These are phyloP conservation scores for Oriolus oriolus DNA, from an alignment of 2,113 vertebrate genomes.

Conservation along the genomic window DNA sequence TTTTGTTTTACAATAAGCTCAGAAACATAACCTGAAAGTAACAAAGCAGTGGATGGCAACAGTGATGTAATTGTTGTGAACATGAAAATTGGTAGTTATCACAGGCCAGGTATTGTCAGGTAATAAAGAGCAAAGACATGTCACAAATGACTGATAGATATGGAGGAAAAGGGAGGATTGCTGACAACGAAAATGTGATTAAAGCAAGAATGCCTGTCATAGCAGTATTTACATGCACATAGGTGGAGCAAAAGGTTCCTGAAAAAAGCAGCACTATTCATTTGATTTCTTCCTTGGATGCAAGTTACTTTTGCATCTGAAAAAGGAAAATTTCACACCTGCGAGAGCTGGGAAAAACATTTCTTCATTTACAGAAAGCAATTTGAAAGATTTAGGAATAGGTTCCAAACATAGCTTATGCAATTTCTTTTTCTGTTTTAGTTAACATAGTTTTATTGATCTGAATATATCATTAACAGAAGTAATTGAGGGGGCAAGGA, in stretches of 20 bases:
- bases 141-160: neutral
- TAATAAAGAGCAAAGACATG: neutral
- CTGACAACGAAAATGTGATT: neutral
- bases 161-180: neutral
- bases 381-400: neutral
- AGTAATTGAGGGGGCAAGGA: neutral
- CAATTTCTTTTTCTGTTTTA: conserved; percentile 18
- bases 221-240: neutral
- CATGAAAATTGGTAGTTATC: neutral
- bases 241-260: neutral
- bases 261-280: neutral
- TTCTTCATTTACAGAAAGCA: neutral
- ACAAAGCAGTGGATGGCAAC: neutral
- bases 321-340: neutral
- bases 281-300: neutral
- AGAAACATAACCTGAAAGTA: neutral
- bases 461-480: conserved; percentile 6
- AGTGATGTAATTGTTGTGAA: neutral
- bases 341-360: neutral
- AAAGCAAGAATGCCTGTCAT: neutral
- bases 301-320: neutral
- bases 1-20: neutral
- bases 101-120: neutral
- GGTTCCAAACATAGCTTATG: neutral
- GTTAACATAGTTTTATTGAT: conserved; percentile 15